phyloP scores from a whole-genome alignment of 2,797 vertebrate genomes.

The Pipistrellus pygmaeus region DNA sequence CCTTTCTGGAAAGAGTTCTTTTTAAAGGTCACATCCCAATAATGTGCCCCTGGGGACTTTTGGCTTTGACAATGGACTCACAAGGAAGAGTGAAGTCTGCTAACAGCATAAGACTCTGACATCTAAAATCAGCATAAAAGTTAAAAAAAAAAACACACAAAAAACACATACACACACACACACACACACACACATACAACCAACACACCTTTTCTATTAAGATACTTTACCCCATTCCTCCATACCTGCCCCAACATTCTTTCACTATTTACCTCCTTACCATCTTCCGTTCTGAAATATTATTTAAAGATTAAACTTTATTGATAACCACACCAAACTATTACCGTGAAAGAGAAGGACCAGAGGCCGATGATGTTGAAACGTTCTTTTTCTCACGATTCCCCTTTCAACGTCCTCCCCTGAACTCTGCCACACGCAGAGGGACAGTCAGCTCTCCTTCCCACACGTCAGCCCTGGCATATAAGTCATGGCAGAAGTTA shows the following conservation, averaged over 20 bases:
- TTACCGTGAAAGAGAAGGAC: neutral
- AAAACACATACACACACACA: too few relatives aligned
- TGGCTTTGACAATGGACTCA: slow-evolving; percentile 36
- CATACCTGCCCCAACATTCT: neutral
- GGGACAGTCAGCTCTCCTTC: neutral
- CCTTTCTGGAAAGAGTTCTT: slow-evolving; percentile 59
- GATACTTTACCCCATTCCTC: neutral
- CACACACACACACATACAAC: neutral
- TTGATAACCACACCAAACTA: slow-evolving; percentile 9
- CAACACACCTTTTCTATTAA: neutral
- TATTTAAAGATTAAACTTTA: slow-evolving; percentile 1
- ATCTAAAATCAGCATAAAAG: neutral
- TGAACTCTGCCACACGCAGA: neutral
- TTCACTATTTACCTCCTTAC: neutral
- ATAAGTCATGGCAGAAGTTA: neutral
- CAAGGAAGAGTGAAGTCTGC: slow-evolving; percentile 16
- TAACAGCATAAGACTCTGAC: neutral
- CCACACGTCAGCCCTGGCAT: neutral
- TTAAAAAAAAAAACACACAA: neutral
- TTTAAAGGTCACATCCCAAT: slow-evolving; percentile 72
- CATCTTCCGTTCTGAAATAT: neutral
- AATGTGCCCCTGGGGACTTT: slow-evolving; percentile 44
- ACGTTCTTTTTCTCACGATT: slow-evolving; percentile 12
- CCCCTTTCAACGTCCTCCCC: neutral
- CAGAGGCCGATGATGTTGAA: neutral